Evolutionary conservation across 2,113 vertebrate genomes (phyloP).

Genomic region (Steatornis caripensis): DNA sequence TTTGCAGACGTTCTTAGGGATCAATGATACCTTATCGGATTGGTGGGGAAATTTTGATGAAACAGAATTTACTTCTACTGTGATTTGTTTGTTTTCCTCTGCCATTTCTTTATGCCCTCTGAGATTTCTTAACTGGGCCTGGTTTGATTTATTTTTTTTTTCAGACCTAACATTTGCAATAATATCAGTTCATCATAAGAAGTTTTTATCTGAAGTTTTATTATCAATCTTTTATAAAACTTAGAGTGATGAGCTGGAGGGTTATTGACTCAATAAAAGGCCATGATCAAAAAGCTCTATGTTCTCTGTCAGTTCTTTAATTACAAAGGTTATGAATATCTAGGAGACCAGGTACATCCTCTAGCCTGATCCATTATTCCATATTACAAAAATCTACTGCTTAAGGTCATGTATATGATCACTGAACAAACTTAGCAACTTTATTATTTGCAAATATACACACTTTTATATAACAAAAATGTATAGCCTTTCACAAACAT

Average conservation of each 20-base stretch:
- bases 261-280: not conserved
- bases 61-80: not conserved
- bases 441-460: not conserved
- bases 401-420: not conserved
- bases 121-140: not conserved
- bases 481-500: not conserved
- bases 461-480: not conserved
- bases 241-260: not conserved
- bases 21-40: not conserved
- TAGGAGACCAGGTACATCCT: not conserved
- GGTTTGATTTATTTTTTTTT: not conserved
- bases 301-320: not conserved
- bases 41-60: not conserved
- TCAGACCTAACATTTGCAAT: not conserved
- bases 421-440: not conserved
- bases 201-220: not conserved
- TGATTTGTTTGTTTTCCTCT: not conserved
- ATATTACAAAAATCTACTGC: not conserved
- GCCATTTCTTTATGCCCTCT: not conserved
- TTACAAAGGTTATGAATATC: not conserved
- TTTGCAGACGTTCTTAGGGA: not conserved
- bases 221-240: not conserved
- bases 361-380: not conserved
- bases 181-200: not conserved
- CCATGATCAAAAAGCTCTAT: not conserved